Conservation (phyloP, 2,888 invertebrate species). For the Pristionchus mayeri region DNA sequence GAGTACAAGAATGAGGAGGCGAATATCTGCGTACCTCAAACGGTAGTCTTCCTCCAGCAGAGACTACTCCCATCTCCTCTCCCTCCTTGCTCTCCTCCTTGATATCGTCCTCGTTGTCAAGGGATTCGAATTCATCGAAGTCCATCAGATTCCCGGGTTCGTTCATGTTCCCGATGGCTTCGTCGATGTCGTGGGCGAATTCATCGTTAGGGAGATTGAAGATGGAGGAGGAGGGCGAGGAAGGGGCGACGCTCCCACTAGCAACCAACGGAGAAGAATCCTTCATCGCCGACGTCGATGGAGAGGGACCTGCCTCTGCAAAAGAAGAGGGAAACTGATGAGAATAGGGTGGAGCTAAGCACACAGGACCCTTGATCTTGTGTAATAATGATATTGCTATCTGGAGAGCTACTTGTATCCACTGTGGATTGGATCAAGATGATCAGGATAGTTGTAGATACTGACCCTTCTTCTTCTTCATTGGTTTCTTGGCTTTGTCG, state of each 20-base stretch:
- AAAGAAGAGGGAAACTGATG: neutral
- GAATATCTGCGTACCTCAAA: neutral
- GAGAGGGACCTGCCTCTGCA: neutral
- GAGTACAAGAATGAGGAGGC: neutral
- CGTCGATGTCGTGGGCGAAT: constrained; percentile 18
- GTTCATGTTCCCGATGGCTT: constrained; percentile 16
- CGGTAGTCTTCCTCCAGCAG: neutral
- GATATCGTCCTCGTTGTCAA: neutral
- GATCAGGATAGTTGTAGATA: no score
- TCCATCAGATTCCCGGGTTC: neutral
- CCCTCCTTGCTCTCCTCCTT: no score
- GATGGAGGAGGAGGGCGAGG: constrained; percentile 9
- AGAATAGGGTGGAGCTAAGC: no score
- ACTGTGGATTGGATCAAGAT: neutral
- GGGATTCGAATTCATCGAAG: neutral
- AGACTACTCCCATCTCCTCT: no score
- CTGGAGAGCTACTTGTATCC: neutral
- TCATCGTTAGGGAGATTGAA: constrained; percentile 30
- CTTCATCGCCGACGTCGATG: neutral
- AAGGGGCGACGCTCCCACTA: neutral
- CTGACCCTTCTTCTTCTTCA: constrained; percentile 44
- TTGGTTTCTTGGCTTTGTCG: constrained; percentile 64
- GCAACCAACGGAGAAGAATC: neutral
- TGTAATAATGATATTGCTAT: no score
- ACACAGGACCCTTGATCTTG: no score